Base-by-base conservation (phyloP, 1,140 invertebrate genomes). In the Anadara kagoshimensis region DNA sequence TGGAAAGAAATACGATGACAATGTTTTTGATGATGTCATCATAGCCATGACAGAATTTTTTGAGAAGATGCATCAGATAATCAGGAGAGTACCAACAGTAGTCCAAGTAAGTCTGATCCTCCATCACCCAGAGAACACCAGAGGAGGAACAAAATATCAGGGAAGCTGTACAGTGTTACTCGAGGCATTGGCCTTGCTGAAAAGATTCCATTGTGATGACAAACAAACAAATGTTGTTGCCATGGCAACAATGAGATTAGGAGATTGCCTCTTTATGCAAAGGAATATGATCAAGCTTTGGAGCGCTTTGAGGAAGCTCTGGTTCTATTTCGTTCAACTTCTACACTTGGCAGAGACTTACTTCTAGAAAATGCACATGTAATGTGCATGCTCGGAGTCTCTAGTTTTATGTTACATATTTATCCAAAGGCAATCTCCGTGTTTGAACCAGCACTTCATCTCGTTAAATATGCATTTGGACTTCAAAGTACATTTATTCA, bases 201-300 rank as follows among this genome's bases (percentile, higher is more conserved):
- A 36, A 36, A 45, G 45, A 16, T 20, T 51, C 20, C 71, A 81
- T 14, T 70, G 76, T 29, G 84, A 85, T 53, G 81, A 82, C 56
- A 80, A 80, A 7, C 78, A 86, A 73, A 78, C 76, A 53, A 78
- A 85, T 18, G 75, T 85, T 44, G 71, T 86, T 49, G 85, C 84
- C 16, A 85, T 80, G 72, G 81, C 85, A 26, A 70, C 83, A 24
- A 81, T 82, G 70, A 83, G 84, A 65, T 75, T 87, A 10, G 86
- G 85, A 0, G 86, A 87, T 66, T 87, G 85, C 63, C 80, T 84
- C 66, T 86, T 87, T 69, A 85, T 87, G 74, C 79, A 83, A 85
- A 84, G 56, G 78, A 85, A 54, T 87, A 86, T 73, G 76, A 83
- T 24, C 82, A 80, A 47, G 84, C 86, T 24, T 51, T 87, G 18